Conservation (phyloP, 2,797 vertebrate species). For the Ptychobarbus kaznakovi region DNA sequence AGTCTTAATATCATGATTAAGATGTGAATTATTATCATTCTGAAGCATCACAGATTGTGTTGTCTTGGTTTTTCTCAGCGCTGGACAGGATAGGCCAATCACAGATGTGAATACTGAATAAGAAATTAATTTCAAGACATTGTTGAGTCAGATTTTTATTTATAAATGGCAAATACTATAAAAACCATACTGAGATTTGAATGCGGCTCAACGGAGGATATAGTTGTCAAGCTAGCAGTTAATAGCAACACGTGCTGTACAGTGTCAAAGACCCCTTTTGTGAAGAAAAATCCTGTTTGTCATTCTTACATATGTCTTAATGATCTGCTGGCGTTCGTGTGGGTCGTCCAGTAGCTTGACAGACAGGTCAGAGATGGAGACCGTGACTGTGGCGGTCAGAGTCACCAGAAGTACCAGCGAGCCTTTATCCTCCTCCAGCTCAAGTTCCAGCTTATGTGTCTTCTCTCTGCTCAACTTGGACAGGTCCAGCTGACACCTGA, state of each 20-base stretch:
- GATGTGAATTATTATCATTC: not conserved
- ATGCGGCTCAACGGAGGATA: not conserved
- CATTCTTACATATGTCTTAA: constrained; percentile 91
- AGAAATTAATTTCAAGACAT: not conserved
- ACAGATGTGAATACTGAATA: not conserved
- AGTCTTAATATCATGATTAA: not conserved
- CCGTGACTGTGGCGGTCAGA: constrained; percentile 89
- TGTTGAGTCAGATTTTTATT: not conserved
- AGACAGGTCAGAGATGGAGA: constrained; percentile 92
- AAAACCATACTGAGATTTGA: not conserved
- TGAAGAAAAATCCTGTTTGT: not conserved
- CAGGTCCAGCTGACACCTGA: constrained; percentile 91
- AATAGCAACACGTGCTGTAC: too few relatives aligned
- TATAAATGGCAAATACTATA: not conserved
- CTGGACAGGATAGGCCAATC: not conserved
- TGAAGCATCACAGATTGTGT: not conserved
- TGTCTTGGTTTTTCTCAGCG: not conserved
- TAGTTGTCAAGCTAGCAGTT: too few relatives aligned
- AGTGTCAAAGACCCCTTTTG: not conserved
- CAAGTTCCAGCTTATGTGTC: constrained; percentile 90
- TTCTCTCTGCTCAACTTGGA: constrained; percentile 90
- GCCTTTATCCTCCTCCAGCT: constrained; percentile 90
- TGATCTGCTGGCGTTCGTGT: constrained; percentile 85
- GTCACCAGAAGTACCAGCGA: constrained; percentile 90
- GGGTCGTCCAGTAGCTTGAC: constrained; percentile 89